Percentiles rank a stretch among this genome's conserved stretches.
These are phyloP conservation scores for Pseudomyrmex cubaensis DNA, from an alignment of 1,140 invertebrate genomes.

Conservation along the genomic window DNA sequence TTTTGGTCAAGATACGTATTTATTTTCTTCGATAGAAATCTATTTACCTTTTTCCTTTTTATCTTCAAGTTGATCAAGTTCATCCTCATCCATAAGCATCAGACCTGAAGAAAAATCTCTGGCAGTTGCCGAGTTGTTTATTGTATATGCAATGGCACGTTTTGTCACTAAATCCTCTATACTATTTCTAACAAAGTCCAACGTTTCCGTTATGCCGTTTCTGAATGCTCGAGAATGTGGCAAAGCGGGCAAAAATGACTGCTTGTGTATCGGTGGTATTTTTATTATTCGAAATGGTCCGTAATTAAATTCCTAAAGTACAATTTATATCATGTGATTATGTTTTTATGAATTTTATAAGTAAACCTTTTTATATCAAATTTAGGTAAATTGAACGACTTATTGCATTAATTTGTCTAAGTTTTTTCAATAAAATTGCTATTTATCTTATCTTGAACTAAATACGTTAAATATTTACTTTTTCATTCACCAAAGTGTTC, in stretches of 20 bases:
- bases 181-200: constrained; percentile 79
- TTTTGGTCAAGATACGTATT: no score
- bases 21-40: neutral
- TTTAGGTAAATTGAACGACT: neutral
- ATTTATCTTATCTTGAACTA: no score
- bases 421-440: neutral
- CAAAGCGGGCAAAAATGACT: constrained; percentile 78
- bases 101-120: constrained; percentile 72
- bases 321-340: constrained; percentile 2
- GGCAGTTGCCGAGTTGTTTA: constrained; percentile 74
- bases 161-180: constrained; percentile 81
- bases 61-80: constrained; percentile 72
- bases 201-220: constrained; percentile 75
- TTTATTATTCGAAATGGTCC: constrained; percentile 81
- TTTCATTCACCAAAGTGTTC: constrained; percentile 73
- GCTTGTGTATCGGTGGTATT: constrained; percentile 75
- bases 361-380: neutral
- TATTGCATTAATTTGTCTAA: neutral
- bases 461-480: constrained; percentile 70
- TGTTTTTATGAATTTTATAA: neutral
- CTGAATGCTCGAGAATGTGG: constrained; percentile 71
- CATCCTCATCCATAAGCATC: constrained; percentile 81
- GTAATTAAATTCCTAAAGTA: constrained; percentile 80
- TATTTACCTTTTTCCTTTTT: constrained; percentile 52
- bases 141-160: constrained; percentile 82